These are phyloP conservation scores for Pangasius larnaudii DNA, from an alignment of 2,797 vertebrate genomes.

Conservation along the genomic window DNA sequence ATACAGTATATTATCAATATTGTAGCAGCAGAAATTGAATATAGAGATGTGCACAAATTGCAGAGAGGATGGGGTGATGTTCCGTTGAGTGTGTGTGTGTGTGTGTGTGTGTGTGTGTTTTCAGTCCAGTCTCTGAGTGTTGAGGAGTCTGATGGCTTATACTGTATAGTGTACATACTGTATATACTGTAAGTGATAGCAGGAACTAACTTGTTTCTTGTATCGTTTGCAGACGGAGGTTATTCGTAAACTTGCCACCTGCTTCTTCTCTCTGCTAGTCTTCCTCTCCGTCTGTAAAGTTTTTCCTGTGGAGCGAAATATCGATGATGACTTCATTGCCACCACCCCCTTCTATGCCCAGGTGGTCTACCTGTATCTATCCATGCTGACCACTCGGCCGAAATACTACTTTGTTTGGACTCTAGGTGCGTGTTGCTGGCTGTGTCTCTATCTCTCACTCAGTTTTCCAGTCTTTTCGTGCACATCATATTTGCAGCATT, in stretches of 20 bases:
- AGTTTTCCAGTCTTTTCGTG: neutral
- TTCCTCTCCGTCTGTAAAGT: slow-evolving; percentile 86
- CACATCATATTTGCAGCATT: neutral
- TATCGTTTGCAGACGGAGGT: slow-evolving; percentile 79
- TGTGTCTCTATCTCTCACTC: slow-evolving; percentile 1
- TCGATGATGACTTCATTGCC: slow-evolving; percentile 85
- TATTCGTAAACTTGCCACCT: slow-evolving; percentile 85
- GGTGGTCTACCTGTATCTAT: slow-evolving; percentile 86
- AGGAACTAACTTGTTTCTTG: neutral
- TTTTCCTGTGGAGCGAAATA: slow-evolving; percentile 88
- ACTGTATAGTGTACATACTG: too few species aligned
- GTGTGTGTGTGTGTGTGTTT: too few species aligned
- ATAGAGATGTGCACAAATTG: too few species aligned
- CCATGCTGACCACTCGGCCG: slow-evolving; percentile 90
- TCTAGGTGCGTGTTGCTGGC: slow-evolving; percentile 78
- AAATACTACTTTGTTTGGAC: slow-evolving; percentile 98
- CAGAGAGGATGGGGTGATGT: too few species aligned
- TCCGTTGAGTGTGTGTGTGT: too few species aligned
- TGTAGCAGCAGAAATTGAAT: too few species aligned
- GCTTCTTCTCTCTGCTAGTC: slow-evolving; percentile 85
- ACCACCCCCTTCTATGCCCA: slow-evolving; percentile 82
- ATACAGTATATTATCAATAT: too few species aligned
- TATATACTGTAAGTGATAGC: neutral
- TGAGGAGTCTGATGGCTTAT: too few species aligned
- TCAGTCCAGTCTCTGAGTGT: neutral